These are phyloP conservation scores for Coracopsis vasa DNA, from an alignment of 2,113 vertebrate genomes.

Conservation along the genomic window DNA sequence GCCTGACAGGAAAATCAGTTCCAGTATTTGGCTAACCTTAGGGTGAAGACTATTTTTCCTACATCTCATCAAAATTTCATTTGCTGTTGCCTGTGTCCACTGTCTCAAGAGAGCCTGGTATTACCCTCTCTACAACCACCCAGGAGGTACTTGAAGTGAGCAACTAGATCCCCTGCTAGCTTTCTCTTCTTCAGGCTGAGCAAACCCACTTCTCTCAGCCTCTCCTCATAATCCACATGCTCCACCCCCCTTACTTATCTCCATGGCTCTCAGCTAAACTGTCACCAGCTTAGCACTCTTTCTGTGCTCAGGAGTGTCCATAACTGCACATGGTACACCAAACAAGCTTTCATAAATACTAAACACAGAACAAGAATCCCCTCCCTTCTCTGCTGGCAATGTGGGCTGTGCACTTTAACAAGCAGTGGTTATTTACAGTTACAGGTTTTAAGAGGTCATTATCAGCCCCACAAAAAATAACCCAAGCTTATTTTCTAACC, in stretches of 20 bases:
- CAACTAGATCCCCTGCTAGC: neutral
- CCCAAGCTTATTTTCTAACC: neutral
- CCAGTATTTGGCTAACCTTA: neutral
- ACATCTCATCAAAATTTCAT: neutral
- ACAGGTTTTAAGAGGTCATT: neutral
- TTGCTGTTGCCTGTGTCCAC: neutral
- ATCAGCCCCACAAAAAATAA: neutral
- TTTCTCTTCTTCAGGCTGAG: neutral
- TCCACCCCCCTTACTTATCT: neutral
- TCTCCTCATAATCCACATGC: neutral
- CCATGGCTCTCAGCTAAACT: neutral
- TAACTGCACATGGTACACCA: neutral
- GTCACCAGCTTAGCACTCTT: accelerated
- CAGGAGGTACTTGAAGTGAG: neutral
- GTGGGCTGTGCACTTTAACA: accelerated
- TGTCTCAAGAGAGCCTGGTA: neutral
- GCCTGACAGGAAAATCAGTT: neutral
- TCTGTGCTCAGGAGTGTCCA: neutral
- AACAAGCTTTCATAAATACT: neutral
- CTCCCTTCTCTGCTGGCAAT: neutral
- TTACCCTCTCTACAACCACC: neutral
- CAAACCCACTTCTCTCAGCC: neutral
- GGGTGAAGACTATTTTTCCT: neutral
- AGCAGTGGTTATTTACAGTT: accelerated
- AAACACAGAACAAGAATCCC: neutral